These are phyloP conservation scores for Nemopilema nomurai DNA, from an alignment of 30 jellyfish, hydroid and myxozoan species.

Conservation along the genomic window DNA sequence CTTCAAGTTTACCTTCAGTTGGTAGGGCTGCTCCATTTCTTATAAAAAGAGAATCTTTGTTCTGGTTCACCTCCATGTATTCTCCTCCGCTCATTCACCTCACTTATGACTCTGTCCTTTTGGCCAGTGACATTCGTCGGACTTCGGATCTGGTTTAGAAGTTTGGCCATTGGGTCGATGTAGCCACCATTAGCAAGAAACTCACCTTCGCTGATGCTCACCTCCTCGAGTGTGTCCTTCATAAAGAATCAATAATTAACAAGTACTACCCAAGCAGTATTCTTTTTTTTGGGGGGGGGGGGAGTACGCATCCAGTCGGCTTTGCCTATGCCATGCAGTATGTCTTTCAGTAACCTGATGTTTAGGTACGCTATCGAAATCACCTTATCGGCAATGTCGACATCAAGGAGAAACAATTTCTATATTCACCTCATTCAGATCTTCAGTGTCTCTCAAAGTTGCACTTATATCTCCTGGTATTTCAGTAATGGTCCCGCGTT, in stretches of 20 bases:
- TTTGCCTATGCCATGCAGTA: no score
- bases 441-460: constrained; percentile 71
- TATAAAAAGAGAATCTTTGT: background rate
- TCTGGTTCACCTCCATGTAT: background rate
- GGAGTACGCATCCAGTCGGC: no score
- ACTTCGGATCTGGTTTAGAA: constrained; percentile 46
- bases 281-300: no score
- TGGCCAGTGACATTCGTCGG: constrained; percentile 25
- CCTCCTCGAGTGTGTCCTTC: constrained; percentile 64
- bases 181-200: constrained; percentile 19
- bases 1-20: background rate
- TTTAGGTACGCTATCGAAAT: background rate
- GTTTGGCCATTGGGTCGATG: constrained; percentile 30
- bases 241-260: no score
- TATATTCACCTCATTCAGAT: constrained; percentile 37
- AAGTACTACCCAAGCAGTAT: no score
- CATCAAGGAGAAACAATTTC: background rate
- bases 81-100: constrained; percentile 68
- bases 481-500: no score
- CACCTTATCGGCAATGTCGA: background rate
- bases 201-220: constrained; percentile 72
- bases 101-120: constrained; percentile 30
- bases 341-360: no score
- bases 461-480: constrained; percentile 37
- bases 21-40: background rate